Conservation (phyloP, 2,888 invertebrate species). For the Caenorhabditis virilis region DNA sequence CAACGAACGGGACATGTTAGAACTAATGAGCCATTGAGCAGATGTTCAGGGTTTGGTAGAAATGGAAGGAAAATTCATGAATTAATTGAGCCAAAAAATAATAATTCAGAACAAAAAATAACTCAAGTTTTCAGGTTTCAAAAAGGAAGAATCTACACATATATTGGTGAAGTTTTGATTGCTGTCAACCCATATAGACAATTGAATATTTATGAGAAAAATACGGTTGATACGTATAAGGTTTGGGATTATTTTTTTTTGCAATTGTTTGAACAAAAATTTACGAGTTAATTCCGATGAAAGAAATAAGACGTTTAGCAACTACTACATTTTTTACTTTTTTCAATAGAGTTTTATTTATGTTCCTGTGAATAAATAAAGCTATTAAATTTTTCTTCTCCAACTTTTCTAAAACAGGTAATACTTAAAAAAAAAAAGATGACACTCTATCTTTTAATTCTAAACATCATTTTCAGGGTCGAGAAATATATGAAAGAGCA, state of each 20-base stretch:
- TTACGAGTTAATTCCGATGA: not conserved
- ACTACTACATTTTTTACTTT: no score
- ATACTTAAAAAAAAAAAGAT: no score
- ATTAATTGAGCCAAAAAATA: not conserved
- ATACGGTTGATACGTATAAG: slow-evolving; percentile 80
- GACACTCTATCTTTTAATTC: not conserved
- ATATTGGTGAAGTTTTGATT: slow-evolving; percentile 93
- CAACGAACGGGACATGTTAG: not conserved
- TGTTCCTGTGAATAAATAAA: no score
- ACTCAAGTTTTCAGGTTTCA: slow-evolving; percentile 77
- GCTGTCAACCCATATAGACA: slow-evolving; percentile 94
- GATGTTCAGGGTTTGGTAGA: not conserved
- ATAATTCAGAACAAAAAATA: no score
- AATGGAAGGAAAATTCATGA: not conserved
- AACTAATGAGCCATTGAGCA: not conserved
- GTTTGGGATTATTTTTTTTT: slow-evolving; percentile 6
- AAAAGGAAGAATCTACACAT: slow-evolving; percentile 91
- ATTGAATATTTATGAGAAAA: slow-evolving; percentile 87
- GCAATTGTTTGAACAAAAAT: not conserved
- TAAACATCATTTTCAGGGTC: slow-evolving; percentile 76
- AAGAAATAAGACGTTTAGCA: no score
- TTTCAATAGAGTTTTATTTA: no score
- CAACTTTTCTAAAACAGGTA: not conserved
- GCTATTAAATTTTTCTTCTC: no score
- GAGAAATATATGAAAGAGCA: slow-evolving; percentile 93